Conservation (phyloP, 2,888 invertebrate genomes). For the Halictus ligatus region DNA sequence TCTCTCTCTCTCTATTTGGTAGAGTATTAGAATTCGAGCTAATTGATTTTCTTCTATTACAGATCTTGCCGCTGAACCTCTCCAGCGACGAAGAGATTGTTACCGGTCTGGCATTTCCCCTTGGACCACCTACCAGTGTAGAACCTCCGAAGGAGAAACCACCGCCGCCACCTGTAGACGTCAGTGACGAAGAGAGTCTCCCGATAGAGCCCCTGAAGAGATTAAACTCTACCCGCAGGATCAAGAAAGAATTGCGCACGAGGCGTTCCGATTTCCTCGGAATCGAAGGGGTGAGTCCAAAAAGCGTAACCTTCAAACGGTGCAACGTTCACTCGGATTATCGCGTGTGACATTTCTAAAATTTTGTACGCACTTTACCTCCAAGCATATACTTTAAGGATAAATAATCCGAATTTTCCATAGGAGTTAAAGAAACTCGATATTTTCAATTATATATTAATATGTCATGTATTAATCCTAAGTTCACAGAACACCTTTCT, state of each 20-base stretch:
- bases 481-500: too few relatives aligned
- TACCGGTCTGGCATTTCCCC: conserved; percentile 83
- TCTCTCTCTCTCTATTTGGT: neutral
- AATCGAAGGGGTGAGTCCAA: conserved; percentile 87
- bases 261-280: conserved; percentile 94
- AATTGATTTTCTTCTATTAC: conserved; percentile 25
- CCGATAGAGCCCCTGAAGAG: conserved; percentile 87
- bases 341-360: neutral
- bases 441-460: too few relatives aligned
- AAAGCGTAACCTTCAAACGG: neutral
- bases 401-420: neutral
- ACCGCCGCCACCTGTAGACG: conserved; percentile 91
- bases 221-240: conserved; percentile 92
- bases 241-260: conserved; percentile 93
- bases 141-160: conserved; percentile 95
- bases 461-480: too few relatives aligned
- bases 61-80: conserved; percentile 81
- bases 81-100: conserved; percentile 82
- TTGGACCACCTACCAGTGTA: conserved; percentile 87
- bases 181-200: conserved; percentile 83
- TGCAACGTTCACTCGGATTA: neutral
- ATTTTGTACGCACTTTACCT: neutral
- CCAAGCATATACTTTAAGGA: too few relatives aligned
- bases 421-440: too few relatives aligned
- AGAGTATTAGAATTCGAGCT: neutral